Evolutionary conservation across 2,113 vertebrate genomes (phyloP).

Genomic region (Oreochromis aureus): DNA sequence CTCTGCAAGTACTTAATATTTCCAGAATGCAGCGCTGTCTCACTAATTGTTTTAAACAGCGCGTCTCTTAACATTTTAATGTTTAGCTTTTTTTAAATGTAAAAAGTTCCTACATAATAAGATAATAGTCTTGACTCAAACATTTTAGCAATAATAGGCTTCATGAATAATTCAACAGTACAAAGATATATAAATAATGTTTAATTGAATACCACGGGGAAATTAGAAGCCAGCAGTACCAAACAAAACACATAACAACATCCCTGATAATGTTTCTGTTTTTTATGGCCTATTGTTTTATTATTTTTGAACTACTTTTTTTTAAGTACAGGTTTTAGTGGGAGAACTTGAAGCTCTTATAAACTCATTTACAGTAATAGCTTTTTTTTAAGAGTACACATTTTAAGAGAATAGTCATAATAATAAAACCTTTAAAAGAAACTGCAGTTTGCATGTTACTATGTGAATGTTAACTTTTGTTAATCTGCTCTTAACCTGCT

Average conservation of each 20-base stretch:
- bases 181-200: slow-evolving; percentile 7
- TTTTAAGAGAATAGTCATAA: neutral
- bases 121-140: slow-evolving; percentile 17
- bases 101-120: neutral
- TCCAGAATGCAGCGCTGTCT: neutral
- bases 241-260: neutral
- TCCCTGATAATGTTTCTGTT: neutral
- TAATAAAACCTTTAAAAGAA: neutral
- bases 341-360: neutral
- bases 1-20: slow-evolving; percentile 16
- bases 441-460: neutral
- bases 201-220: slow-evolving; percentile 27
- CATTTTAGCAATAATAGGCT: slow-evolving; percentile 15
- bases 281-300: neutral
- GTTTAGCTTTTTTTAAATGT: neutral
- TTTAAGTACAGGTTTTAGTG: neutral
- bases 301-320: neutral
- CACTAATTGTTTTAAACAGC: slow-evolving; percentile 9
- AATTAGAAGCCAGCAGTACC: neutral
- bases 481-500: neutral
- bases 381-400: neutral
- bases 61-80: slow-evolving; percentile 4
- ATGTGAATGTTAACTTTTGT: neutral
- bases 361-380: neutral
- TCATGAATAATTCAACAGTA: slow-evolving; percentile 32